phyloP scores from a whole-genome alignment of 2,113 vertebrate genomes.

The Martes martes region DNA sequence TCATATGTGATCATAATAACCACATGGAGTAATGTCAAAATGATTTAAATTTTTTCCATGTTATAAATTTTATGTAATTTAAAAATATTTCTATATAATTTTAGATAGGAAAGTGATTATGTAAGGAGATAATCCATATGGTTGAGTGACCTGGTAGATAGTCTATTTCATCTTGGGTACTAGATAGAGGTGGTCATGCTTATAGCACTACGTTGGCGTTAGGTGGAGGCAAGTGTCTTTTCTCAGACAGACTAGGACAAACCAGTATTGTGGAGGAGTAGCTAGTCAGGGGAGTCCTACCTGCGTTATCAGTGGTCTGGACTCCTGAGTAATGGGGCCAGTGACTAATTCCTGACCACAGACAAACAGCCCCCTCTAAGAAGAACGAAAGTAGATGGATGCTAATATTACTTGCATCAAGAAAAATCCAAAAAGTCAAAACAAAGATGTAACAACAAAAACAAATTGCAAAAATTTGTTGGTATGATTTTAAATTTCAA shows the following conservation, averaged over 20 bases:
- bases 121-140: not conserved
- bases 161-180: not conserved
- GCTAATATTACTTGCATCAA: not conserved
- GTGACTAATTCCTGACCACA: not conserved
- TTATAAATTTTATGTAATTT: not conserved
- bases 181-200: not conserved
- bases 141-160: not conserved
- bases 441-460: not conserved
- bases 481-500: not conserved
- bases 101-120: not conserved
- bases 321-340: not conserved
- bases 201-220: not conserved
- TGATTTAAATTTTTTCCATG: not conserved
- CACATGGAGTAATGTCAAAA: not conserved
- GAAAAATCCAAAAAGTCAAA: not conserved
- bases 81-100: not conserved
- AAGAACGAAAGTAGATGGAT: not conserved
- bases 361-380: not conserved
- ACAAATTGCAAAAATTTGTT: not conserved
- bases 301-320: not conserved
- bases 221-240: not conserved
- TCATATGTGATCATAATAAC: not conserved
- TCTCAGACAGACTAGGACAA: not conserved
- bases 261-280: not conserved
- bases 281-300: not conserved